A percentile compares a stretch with the other conserved stretches of the same genome.
These are phyloP conservation scores for Acleris laterana DNA, from an alignment of 2,888 invertebrate species.

Conservation along the genomic window DNA sequence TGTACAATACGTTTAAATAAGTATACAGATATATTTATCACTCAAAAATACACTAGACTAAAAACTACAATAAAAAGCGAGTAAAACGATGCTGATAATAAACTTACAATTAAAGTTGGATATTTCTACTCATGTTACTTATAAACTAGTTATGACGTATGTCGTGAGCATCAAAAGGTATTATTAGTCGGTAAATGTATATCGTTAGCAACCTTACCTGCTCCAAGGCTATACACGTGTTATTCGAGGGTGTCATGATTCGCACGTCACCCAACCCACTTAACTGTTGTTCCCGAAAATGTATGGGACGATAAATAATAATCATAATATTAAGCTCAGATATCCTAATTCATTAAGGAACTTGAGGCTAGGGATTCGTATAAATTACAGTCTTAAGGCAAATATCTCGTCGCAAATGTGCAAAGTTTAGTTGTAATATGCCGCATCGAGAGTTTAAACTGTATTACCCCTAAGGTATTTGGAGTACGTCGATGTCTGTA, in stretches of 20 bases:
- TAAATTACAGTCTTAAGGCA: constrained; percentile 38
- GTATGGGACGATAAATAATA: constrained; percentile 48
- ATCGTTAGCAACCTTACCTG: constrained; percentile 47
- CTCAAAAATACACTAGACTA: no score
- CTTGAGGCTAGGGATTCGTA: constrained; percentile 40
- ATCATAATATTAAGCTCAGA: constrained; percentile 41
- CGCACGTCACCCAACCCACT: constrained; percentile 44
- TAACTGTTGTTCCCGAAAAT: constrained; percentile 42
- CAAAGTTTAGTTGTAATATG: constrained; percentile 49
- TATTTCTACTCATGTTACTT: neutral
- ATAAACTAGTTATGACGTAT: constrained; percentile 3
- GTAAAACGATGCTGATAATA: neutral
- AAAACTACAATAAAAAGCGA: neutral
- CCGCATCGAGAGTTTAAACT: constrained; percentile 57
- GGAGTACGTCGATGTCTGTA: constrained; percentile 64
- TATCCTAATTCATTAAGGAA: constrained; percentile 45
- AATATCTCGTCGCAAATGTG: constrained; percentile 39
- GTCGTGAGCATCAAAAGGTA: neutral
- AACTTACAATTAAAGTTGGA: neutral
- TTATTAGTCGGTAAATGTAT: constrained; percentile 22
- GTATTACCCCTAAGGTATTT: constrained; percentile 60
- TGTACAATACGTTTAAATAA: neutral
- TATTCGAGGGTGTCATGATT: constrained; percentile 47
- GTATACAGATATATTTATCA: no score
- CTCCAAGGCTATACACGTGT: constrained; percentile 44